Evolutionary conservation across 2,888 invertebrate genomes (phyloP).

Genomic region (Drosophila kuntzei): DNA sequence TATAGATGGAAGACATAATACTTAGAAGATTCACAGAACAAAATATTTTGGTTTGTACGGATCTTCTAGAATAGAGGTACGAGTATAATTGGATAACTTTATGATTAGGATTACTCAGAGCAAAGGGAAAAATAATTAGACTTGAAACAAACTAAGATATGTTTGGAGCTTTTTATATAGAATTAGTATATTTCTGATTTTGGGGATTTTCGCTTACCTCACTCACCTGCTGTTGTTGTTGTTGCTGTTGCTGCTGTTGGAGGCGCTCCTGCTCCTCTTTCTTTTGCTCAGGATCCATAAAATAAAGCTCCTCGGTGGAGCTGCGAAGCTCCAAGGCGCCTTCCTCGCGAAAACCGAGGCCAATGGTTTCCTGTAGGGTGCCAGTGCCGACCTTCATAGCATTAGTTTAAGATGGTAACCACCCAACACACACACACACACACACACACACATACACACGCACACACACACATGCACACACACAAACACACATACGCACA

Average conservation of each 20-base stretch:
- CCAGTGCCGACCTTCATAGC: slow-evolving; percentile 86
- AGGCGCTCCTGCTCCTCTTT: slow-evolving; percentile 85
- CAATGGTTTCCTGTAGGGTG: slow-evolving; percentile 86
- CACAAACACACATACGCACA: slow-evolving; percentile 39
- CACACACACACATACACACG: slow-evolving; percentile 35
- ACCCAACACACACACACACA: slow-evolving; percentile 46
- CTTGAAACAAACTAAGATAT: neutral
- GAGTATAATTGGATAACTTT: neutral
- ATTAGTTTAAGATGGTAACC: slow-evolving; percentile 79
- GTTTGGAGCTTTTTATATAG: neutral
- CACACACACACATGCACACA: slow-evolving; percentile 35
- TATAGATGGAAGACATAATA: too few species aligned
- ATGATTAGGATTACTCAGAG: neutral
- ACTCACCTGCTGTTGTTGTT: slow-evolving; percentile 49
- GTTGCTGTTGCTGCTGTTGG: slow-evolving; percentile 67
- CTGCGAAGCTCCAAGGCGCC: slow-evolving; percentile 94
- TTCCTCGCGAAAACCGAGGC: slow-evolving; percentile 89
- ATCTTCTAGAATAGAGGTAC: too few species aligned
- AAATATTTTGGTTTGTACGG: too few species aligned
- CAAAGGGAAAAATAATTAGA: neutral
- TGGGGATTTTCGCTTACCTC: slow-evolving; percentile 11
- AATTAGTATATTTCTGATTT: neutral
- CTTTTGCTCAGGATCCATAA: slow-evolving; percentile 89
- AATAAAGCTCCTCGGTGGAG: slow-evolving; percentile 95
- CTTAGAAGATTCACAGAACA: too few species aligned